These are phyloP conservation scores for Leiothrix lutea DNA, from an alignment of 2,113 vertebrate genomes.

Conservation along the genomic window DNA sequence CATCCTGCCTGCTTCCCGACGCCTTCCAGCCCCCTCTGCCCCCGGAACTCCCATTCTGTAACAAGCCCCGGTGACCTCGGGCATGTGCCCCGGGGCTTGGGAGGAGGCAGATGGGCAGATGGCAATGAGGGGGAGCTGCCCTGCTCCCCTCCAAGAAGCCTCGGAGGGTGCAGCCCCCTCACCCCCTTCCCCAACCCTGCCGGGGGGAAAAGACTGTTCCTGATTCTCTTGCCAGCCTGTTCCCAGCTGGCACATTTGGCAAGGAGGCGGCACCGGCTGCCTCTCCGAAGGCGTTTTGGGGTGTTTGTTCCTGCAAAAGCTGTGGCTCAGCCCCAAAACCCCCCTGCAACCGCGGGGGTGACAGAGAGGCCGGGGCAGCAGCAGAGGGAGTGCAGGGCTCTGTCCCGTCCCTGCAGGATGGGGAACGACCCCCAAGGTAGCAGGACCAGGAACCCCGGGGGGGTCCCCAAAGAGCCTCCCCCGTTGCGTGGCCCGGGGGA, in stretches of 20 bases:
- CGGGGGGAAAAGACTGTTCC: neutral
- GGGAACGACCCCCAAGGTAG: neutral
- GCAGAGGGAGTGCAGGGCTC: neutral
- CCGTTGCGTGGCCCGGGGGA: rapidly evolving
- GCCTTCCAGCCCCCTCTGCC: neutral
- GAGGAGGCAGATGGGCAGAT: neutral
- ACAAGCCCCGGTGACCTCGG: rapidly evolving
- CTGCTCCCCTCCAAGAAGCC: neutral
- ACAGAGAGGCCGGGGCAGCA: neutral
- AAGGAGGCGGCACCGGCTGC: slow-evolving; percentile 20
- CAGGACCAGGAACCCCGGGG: rapidly evolving
- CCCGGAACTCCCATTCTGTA: neutral
- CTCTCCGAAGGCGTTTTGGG: neutral
- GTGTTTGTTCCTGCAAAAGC: slow-evolving; percentile 3
- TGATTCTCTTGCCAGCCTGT: neutral
- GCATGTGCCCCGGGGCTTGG: neutral
- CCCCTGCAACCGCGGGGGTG: neutral
- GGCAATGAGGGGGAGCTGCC: neutral
- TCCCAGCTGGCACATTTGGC: slow-evolving; percentile 57
- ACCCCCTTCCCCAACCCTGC: neutral
- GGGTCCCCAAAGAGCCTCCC: neutral
- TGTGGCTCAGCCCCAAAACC: neutral
- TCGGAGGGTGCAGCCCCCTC: neutral
- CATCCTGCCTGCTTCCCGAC: neutral
- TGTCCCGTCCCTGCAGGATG: neutral